A percentile compares a stretch with the other conserved stretches of the same genome.
Conservation (phyloP, 2,797 vertebrate genomes). For the Smutsia temminckii region DNA sequence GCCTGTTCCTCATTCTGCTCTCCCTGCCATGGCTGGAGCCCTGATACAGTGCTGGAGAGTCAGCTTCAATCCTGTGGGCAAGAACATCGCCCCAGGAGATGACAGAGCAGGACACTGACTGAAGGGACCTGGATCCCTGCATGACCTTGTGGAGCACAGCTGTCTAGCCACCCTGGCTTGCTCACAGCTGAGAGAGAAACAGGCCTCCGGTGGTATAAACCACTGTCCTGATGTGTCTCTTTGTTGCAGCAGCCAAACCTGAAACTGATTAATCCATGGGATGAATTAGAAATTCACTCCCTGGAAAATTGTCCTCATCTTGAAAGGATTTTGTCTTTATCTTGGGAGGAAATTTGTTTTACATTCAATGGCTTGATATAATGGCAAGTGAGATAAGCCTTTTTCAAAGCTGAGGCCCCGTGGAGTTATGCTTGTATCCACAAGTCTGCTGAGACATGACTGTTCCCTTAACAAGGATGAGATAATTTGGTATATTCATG, state of each 20-base stretch:
- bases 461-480: background rate
- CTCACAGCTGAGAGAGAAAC: background rate
- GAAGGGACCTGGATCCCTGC: background rate
- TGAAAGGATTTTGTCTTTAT: background rate
- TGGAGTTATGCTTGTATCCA: background rate
- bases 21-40: background rate
- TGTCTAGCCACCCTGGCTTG: fast-evolving
- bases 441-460: fast-evolving
- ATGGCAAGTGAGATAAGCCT: fast-evolving
- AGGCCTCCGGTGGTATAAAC: background rate
- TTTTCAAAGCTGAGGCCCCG: background rate
- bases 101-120: background rate
- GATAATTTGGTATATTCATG: too few species aligned
- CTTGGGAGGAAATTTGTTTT: background rate
- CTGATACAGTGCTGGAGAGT: fast-evolving
- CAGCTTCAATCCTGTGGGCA: fast-evolving
- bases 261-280: background rate
- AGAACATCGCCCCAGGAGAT: background rate
- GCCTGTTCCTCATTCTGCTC: fast-evolving
- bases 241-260: background rate
- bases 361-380: fast-evolving
- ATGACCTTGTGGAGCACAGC: background rate
- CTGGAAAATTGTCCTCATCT: background rate
- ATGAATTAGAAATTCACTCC: background rate
- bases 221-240: background rate